Conservation (phyloP, 2,797 vertebrate genomes). For the Cossypha niveicapilla region DNA sequence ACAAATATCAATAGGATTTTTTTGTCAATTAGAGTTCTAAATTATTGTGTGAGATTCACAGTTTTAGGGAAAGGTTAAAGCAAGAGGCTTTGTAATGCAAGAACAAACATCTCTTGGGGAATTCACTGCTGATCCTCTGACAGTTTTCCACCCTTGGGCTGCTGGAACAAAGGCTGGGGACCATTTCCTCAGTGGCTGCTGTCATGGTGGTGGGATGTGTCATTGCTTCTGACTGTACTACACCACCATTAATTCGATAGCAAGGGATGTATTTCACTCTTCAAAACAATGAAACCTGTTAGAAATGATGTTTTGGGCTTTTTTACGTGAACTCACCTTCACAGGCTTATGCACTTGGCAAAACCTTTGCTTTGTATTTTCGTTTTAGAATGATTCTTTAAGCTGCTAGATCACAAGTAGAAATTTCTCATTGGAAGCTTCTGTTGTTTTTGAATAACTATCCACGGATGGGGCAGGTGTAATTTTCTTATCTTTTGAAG, state of each 20-base stretch:
- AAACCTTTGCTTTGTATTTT: neutral
- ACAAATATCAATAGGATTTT: neutral
- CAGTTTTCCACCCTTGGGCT: neutral
- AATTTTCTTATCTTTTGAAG: neutral
- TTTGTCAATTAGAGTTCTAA: neutral
- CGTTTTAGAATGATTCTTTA: neutral
- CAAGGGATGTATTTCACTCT: neutral
- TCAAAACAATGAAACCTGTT: neutral
- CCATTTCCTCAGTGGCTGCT: neutral
- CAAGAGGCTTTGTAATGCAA: neutral
- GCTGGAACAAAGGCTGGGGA: neutral
- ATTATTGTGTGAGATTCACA: neutral
- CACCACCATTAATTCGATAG: neutral
- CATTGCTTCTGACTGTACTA: neutral
- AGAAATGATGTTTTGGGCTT: neutral
- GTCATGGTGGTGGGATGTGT: neutral
- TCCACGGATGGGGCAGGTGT: neutral
- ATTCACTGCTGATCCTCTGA: neutral
- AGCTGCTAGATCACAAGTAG: neutral
- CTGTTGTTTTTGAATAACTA: neutral
- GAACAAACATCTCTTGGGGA: neutral
- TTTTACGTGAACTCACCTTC: neutral
- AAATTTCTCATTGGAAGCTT: neutral
- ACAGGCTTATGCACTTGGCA: neutral
- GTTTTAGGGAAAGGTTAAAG: neutral